Evolutionary conservation across 2,113 vertebrate genomes (phyloP), one percentile per base, ranked within the genome.

Genomic region (Oplegnathus fasciatus): DNA sequence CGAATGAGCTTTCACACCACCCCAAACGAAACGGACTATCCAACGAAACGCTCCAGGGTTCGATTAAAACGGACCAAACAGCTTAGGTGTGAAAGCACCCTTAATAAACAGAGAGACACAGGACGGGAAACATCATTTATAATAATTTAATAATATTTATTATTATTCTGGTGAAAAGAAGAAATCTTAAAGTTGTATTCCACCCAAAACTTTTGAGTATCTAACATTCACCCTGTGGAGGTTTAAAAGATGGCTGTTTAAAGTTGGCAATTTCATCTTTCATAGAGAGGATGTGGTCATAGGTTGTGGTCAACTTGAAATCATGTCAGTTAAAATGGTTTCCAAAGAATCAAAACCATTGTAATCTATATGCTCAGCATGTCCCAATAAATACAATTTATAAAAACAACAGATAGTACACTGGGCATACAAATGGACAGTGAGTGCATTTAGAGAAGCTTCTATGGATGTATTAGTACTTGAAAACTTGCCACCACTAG

Each of bases 211-310:
- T 58, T 64, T 64, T 14, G 14, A 65, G n/a, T 42, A 17, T 68
- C 18, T 42, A 28, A 15, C 52, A 9, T 30, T 71, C 0, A 68
- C n/a, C 54, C 61, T 13, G 30, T 6, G n/a, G 44, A 30, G 46
- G 24, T 48, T 73, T 46, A 26, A 72, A 61, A 68, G 5, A 55
- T n/a, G 2, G n/a, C 76, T 75, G 60, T 58, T 18, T 22, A 22
- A 58, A 11, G 13, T 34, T 66, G 5, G 40, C 42, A 24, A 58
- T 62, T 67, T 77, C 55, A 44, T 58, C 52, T 71, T 61, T 80
- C 30, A 6, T 17, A 15, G 10, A 71, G 22, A 83, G 76, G 76
- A 91, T 80, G 83, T 86, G 80, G 85, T 66, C 52, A 64, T 5
- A 4, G n/a, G 62, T 62, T 57, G 70, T 32, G 75, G 71, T 72